Conservation (phyloP, 2,113 vertebrate species). For the Struthidea cinerea region DNA sequence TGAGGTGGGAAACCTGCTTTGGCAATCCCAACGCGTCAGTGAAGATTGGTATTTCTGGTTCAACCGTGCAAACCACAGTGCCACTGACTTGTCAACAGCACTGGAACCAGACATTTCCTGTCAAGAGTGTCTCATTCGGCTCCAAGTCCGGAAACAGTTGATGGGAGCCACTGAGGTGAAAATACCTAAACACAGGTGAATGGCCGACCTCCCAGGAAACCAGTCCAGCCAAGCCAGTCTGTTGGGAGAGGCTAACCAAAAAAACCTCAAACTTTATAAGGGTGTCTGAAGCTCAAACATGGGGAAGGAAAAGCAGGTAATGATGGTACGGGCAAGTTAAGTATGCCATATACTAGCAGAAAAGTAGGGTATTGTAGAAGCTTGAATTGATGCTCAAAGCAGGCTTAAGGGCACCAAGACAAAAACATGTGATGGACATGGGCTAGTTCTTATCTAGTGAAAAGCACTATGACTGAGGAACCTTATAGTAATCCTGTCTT, state of each 20-base stretch:
- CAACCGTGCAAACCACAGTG: neutral
- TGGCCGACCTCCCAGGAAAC: neutral
- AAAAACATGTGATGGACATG: neutral
- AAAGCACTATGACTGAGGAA: neutral
- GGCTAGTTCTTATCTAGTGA: neutral
- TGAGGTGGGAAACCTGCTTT: neutral
- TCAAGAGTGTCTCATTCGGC: neutral
- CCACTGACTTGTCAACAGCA: neutral
- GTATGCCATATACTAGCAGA: neutral
- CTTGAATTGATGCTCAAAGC: neutral
- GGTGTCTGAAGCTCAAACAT: neutral
- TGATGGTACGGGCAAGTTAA: neutral
- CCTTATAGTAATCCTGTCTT: neutral
- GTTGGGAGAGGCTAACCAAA: neutral
- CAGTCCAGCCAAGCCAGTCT: neutral
- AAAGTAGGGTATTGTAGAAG: neutral
- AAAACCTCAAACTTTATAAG: neutral
- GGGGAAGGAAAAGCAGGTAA: neutral
- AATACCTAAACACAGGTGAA: neutral
- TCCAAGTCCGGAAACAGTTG: neutral
- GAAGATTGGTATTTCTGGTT: neutral
- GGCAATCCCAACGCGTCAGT: neutral
- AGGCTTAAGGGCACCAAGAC: neutral
- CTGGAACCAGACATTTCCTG: neutral
- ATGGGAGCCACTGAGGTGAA: neutral